Evolutionary conservation across 2,113 vertebrate genomes (phyloP), one percentile per base, ranked within the genome.

Genomic region (Polypterus bichir): DNA sequence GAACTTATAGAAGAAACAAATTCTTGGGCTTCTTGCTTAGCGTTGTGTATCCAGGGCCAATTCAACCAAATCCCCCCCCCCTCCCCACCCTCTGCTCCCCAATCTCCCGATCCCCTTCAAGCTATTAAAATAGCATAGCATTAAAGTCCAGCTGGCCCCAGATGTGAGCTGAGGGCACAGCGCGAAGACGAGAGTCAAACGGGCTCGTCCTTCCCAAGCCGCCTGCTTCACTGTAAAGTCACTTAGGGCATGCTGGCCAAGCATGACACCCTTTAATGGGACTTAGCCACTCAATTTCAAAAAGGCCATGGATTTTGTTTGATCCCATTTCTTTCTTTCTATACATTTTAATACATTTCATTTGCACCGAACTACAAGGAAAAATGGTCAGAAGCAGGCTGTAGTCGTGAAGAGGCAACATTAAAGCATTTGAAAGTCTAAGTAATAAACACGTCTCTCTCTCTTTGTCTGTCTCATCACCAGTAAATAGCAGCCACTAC

Each of bases 221-320:
- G n/a, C 54, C 48, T 70, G 59, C 56, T 67, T 65, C 67, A 51
- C 54, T 44, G 55, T 54, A 55, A 69, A 69, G 65, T 66, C 56
- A 51, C 61, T 63, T 49, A 44, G 54, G 64, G 58, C 65, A 65
- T 54, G 47, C 60, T 58, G 63, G 59, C 62, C 65, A 62, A 64
- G 65, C 61, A 66, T 65, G 67, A 71, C 69, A 57, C 61, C 59
- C 46, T 61, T 62, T 70, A 70, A 70, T 67, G 66, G 69, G 65
- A 59, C 64, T 59, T 51, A 56, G 64, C 59, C 51, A 64, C 47
- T 49, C 67, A 66, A 57, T 60, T 61, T 52, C 66, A 59, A 64
- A 53, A 63, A 54, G 27, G 27, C 27, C 27, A 27, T 27, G 27
- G 27, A 27, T 27, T 27, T 27, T 27, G 27, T 27, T 27, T 27